Base-by-base conservation (phyloP, 2,888 invertebrate genomes). In the Zygothrica quintamaculata region DNA sequence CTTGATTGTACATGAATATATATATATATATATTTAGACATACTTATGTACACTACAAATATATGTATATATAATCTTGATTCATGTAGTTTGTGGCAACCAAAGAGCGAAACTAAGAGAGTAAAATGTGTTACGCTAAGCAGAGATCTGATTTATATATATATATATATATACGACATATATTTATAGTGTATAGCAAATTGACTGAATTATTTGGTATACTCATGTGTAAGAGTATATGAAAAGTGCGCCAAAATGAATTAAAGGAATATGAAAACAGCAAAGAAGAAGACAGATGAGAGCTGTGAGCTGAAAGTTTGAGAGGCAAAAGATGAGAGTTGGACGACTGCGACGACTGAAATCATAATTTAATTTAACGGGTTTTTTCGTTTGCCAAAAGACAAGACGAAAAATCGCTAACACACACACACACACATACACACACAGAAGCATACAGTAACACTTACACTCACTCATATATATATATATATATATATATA, bases 311-410 rank as follows among this genome's bases (percentile, higher is more conserved):
- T 8, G 29, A 40, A 5, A 31, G n/a, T 12, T 34, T 18, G 15
- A 36, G 13, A 13, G 33, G 22, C 9, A 22, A 53, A 25, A 33
- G 59, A 40, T 22, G 37, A 29, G 53, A 48, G 44, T 33, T 15
- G 25, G 12, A 40, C 33, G n/a, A 46, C 36, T 33, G 51, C 56
- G 52, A 37, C 46, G 56, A 60, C 84, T 78, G 73, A 80, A 87
- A 84, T 86, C 86, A 84, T 84, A 84, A 84, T 84, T 84, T 87
- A 84, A 84, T 84, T 87, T 84, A 77, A 80, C 74, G 72, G 72
- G 77, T 85, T 87, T n/a, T 82, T 77, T 76, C 78, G 68, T 67
- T 70, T 64, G 48, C 84, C 74, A 77, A 79, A 77, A 69, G 74
- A 76, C 84, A 85, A 85, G 80, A 78, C 60, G 73, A 58, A 58